Base-by-base conservation (phyloP, 2,113 vertebrate genomes). In the Lepus europaeus region DNA sequence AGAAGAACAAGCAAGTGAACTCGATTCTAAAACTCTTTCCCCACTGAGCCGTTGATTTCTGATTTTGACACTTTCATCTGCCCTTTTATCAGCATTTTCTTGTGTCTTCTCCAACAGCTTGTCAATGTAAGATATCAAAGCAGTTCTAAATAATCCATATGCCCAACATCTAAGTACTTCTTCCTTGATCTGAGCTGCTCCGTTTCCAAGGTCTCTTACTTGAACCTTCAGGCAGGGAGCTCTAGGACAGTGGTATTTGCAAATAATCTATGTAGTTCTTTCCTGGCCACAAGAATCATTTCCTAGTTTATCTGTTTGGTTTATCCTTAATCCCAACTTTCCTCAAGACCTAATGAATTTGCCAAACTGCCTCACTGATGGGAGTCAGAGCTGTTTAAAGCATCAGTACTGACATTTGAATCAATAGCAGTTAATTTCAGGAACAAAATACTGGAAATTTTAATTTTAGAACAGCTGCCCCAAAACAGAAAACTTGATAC, bases 321-420 rank as follows among this genome's bases (percentile, higher is more conserved):
- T 96, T 91, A 78, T 77, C 22, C 89, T 94, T 93, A 92, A 90
- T 84, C 77, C 69, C 92, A 31, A 51, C 78, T 97, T 96, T 96
- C 84, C 53, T 61, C 45, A 95, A 36, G 74, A 68, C 82, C 53
- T 83, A 61, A 87, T 89, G 80, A 91, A 68, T 80, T 72, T 89
- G 56, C 6, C 74, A 70, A 87, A 80, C 39, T 31, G 31, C 39
- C 69, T 77, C 36, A 92, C 12, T 78, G 45, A 91, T 91, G 69
- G 29, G 39, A 70, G 56, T 87, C 82, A 93, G 25, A 22, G 69
- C 25, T 19, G 51, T 73, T 87, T 96, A 92, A 97, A 94, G 94
- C 36, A 64, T 11, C 2, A 6, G 29, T 1, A 36, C 31, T 49
- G 68, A 93, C 31, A 33, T 79, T 78, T 45, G 51, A 33, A 78